Base-by-base conservation (phyloP, 2,797 vertebrate genomes). In the Cephalopachus bancanus region DNA sequence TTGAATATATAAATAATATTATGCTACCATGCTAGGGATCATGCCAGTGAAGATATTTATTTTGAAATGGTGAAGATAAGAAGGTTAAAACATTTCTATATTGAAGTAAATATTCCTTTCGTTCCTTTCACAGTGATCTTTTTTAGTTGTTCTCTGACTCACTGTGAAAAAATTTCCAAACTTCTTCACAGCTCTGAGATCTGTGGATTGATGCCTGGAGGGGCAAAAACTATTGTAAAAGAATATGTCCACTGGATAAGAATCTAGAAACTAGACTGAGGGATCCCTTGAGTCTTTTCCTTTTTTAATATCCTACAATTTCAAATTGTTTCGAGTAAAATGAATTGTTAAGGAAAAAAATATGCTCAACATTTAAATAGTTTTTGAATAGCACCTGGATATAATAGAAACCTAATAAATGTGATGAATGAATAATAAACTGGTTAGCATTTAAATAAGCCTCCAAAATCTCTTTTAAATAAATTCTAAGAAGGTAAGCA, bases 1-100 rank as follows among this genome's bases (percentile, higher is more conserved):
- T 11, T 89, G 64, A 85, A 81, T 86, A 65, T 83, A 75, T 71
- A 93, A 83, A 69, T 83, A 80, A 83, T 55, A 86, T 71, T 84
- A 62, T 74, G 16, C 67, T 95, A 10, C n/a, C 44, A 57, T 26
- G 30, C 10, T 92, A 16, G 16, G 62, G 44, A 59, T 49, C 57
- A 24, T 55, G 30, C 84, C 53, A 91, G 1, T 64, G 33, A 87
- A 93, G 65, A 69, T 37, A 83, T 3, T n/a, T 53, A 80, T 64
- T 91, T 67, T 81, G 37, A 69, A 94, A 83, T 24, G 28, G 8
- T n/a, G 15, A 89, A 64, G 37, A 53, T 65, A 92, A 87, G 24
- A 64, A 91, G 57, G 51, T 93, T 88, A 93, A 91, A 94, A 4
- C 55, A 93, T 94, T 94, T 97, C 17, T 55, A 37, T 94, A 37